Conservation (phyloP, 2,888 invertebrate species). For the Meloe dianella region DNA sequence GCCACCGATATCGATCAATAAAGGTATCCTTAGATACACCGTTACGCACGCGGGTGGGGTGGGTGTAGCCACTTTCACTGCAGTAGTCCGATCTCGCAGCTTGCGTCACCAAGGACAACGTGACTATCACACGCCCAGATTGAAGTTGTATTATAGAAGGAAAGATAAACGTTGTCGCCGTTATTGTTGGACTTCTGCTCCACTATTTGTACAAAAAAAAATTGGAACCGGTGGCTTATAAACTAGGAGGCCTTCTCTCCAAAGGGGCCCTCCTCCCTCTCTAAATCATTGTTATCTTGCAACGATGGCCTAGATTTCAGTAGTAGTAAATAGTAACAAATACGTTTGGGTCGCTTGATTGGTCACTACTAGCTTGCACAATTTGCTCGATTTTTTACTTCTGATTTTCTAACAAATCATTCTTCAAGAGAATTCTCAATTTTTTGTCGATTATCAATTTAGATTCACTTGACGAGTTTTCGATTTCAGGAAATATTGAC, state of each 20-base stretch:
- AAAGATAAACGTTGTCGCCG: background rate
- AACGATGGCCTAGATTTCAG: slow-evolving; percentile 5
- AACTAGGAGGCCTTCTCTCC: background rate
- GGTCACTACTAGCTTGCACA: background rate
- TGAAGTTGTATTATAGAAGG: background rate
- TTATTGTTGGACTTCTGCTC: background rate
- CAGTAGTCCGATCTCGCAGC: slow-evolving; percentile 41
- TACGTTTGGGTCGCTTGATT: background rate
- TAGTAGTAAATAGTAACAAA: no score
- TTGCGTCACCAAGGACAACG: slow-evolving; percentile 49
- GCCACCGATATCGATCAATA: slow-evolving; percentile 19
- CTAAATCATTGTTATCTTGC: slow-evolving; percentile 5
- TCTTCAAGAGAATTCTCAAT: background rate
- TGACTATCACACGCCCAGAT: slow-evolving; percentile 40
- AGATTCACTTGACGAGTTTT: background rate
- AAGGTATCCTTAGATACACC: slow-evolving; percentile 13
- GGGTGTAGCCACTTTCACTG: slow-evolving; percentile 53
- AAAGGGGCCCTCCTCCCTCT: background rate
- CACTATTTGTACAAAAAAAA: background rate
- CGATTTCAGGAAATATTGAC: background rate
- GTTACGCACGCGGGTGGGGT: slow-evolving; percentile 49
- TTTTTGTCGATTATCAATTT: background rate
- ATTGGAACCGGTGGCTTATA: no score
- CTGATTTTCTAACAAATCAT: background rate
- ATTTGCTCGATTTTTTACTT: background rate